Evolutionary conservation across 2,797 vertebrate species (phyloP).

Genomic region (Rousettus madagascariensis): DNA sequence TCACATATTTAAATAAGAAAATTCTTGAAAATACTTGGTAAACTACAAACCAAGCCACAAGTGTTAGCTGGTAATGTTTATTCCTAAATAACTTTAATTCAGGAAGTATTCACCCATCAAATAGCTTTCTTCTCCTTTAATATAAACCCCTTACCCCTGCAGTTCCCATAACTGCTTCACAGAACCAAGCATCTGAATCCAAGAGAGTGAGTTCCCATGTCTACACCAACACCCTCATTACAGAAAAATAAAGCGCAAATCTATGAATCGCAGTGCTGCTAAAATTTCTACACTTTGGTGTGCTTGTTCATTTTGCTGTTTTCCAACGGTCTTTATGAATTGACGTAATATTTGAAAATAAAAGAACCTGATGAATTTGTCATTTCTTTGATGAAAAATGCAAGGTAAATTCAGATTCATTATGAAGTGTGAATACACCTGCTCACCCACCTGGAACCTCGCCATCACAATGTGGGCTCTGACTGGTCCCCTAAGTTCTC

Average conservation of each 20-base stretch:
- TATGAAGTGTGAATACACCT: background rate
- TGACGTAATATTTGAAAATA: background rate
- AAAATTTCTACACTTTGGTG: background rate
- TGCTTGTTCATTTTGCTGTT: background rate
- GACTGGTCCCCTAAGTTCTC: background rate
- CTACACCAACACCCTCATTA: background rate
- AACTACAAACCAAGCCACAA: background rate
- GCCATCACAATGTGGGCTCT: accelerated
- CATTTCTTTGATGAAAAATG: background rate
- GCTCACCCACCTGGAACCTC: background rate
- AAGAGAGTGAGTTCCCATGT: background rate
- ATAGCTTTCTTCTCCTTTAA: background rate
- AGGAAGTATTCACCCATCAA: background rate
- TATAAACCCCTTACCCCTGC: background rate
- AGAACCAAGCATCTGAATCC: background rate
- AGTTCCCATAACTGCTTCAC: background rate
- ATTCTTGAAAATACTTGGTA: background rate
- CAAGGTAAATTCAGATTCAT: background rate
- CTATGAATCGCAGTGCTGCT: background rate
- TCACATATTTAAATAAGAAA: background rate
- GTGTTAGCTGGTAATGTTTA: background rate
- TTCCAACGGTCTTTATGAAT: background rate
- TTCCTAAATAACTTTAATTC: background rate
- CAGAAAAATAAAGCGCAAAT: background rate
- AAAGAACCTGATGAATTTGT: background rate